Evolutionary conservation across 2,888 invertebrate genomes (phyloP).

Genomic region (Eupsilia transversa): DNA sequence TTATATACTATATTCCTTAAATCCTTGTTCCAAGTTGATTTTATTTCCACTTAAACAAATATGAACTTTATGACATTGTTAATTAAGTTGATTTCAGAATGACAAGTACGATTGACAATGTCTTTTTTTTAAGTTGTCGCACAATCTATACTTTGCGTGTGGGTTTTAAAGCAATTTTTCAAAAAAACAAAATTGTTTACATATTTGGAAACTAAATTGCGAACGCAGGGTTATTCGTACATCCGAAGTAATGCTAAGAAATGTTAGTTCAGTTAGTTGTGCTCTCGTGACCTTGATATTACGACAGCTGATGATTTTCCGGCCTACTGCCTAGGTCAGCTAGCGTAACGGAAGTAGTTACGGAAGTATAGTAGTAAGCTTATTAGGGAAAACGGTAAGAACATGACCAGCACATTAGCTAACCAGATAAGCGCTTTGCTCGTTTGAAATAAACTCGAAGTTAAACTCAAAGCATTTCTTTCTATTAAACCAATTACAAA

Average conservation of each 20-base stretch:
- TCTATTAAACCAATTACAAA: background rate
- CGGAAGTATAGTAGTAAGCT: background rate
- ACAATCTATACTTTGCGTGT: no score
- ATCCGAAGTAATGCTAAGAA: background rate
- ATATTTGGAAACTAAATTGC: background rate
- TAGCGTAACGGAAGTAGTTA: constrained; percentile 3
- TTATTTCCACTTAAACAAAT: background rate
- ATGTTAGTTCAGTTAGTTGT: background rate
- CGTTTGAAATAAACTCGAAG: background rate
- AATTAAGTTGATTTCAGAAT: background rate
- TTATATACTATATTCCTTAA: background rate
- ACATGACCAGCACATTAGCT: background rate
- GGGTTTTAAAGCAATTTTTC: background rate
- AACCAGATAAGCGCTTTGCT: background rate
- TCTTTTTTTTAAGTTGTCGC: background rate
- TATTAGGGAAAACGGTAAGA: constrained; percentile 2
- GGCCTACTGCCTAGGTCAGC: background rate
- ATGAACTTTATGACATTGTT: background rate
- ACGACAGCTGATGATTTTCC: background rate
- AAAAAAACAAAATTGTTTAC: background rate
- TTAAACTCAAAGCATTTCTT: background rate
- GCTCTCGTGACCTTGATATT: constrained; percentile 1
- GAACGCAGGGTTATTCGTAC: background rate
- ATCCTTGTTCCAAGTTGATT: background rate
- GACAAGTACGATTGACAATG: no score